Evolutionary conservation across 2,797 vertebrate genomes (phyloP).

Genomic region (Hippoglossus hippoglossus): DNA sequence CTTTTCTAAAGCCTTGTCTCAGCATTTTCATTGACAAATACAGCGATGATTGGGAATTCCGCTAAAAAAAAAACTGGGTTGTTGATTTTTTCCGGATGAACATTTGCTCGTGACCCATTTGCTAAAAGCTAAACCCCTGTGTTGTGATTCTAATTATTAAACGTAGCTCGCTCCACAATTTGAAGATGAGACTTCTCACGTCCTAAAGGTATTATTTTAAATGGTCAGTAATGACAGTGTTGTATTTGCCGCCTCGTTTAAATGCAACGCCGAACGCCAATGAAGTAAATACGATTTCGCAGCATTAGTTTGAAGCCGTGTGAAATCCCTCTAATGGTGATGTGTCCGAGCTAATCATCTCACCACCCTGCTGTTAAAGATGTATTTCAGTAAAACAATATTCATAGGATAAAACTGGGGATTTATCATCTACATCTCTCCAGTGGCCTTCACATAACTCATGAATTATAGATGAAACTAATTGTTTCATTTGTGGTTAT

Average conservation of each 20-base stretch:
- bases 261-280: background rate
- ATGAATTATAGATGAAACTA: conserved; percentile 64
- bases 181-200: background rate
- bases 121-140: background rate
- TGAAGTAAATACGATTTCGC: background rate
- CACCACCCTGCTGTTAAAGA: conserved; percentile 3
- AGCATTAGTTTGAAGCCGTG: background rate
- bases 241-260: background rate
- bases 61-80: background rate
- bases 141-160: background rate
- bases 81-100: background rate
- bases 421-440: conserved; percentile 43
- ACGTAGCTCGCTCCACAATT: background rate
- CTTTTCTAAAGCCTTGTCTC: background rate
- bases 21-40: background rate
- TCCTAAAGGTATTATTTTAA: background rate
- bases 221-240: background rate
- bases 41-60: background rate
- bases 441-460: conserved; percentile 41
- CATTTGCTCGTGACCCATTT: background rate
- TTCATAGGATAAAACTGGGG: conserved; percentile 31
- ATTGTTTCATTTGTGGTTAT: conserved; percentile 60
- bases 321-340: background rate
- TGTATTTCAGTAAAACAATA: conserved; percentile 24
- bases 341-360: background rate